Evolutionary conservation across 2,888 invertebrate genomes (phyloP), one percentile per base, ranked within the genome.

Genomic region (Macrophya annulata): DNA sequence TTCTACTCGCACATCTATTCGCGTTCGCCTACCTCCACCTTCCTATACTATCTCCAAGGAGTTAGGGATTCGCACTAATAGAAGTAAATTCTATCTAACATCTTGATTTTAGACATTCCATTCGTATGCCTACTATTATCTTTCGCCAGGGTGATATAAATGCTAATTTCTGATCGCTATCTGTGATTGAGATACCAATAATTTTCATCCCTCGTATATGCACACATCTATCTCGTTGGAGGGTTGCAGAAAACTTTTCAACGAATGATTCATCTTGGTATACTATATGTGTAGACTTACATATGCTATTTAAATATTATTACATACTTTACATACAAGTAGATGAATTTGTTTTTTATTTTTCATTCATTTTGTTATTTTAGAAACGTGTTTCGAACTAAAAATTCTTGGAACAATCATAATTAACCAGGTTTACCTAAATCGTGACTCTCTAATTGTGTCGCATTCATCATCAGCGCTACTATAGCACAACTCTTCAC

Each of bases 101-200:
- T 81, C 81, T 81, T 12, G 81, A 40, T 62, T 81, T 25, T 59
- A 37, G 89, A 87, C 89, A 90, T 90, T 90, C 89, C 90, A 89
- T 90, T 90, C 89, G n/a, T 88, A 89, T 87, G n/a, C 81, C 40
- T 31, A 25, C 62, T 43, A 81, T 89, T 87, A 88, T 87, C 84
- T 87, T 86, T 86, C 87, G 87, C 89, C 88, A 86, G 89, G 88
- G 90, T 90, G 90, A 90, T 90, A 90, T 90, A 90, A 90, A 90
- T 90, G 90, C 90, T 90, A 90, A 90, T 90, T 90, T 88, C 87
- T 89, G 89, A 86, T 79, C 51, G 12, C 72, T 74, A 76, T 76
- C 72, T 84, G 31, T 59, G 84, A 84, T 84, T 74, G 55, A 74
- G 59, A 74, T 84, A 45, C 72, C 74, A 48, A 71, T 83, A 45